Evolutionary conservation across 2,797 vertebrate species (phyloP).

Genomic region (Amazona ochrocephala): DNA sequence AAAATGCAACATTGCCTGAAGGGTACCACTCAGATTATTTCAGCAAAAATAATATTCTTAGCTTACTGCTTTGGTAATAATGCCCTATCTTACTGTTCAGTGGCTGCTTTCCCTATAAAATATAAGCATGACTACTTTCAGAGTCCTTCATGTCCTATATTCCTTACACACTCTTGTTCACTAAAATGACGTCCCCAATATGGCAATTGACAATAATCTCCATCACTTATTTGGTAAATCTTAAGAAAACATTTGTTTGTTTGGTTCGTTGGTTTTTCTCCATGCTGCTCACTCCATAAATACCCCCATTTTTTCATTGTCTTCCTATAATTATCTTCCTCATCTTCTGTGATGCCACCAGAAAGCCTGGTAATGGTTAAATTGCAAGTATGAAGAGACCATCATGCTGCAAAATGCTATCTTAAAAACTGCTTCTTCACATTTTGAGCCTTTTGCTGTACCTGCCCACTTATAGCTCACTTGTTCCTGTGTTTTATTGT

Average conservation of each 20-base stretch:
- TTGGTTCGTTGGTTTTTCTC: background rate
- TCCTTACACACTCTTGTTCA: background rate
- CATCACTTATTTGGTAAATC: background rate
- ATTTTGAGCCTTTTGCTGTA: background rate
- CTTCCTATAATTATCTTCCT: background rate
- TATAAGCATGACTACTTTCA: background rate
- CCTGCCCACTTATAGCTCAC: background rate
- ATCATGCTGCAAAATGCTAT: background rate
- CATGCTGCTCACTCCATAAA: background rate
- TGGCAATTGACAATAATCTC: background rate
- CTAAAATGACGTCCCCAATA: background rate
- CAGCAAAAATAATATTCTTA: background rate
- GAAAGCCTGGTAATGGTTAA: background rate
- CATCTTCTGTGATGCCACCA: background rate
- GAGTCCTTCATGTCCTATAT: background rate
- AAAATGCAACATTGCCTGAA: background rate
- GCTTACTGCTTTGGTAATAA: background rate
- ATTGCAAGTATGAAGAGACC: background rate
- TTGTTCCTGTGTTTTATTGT: background rate
- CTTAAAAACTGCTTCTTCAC: background rate
- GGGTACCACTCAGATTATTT: background rate
- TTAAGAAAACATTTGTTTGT: background rate
- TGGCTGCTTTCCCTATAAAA: background rate
- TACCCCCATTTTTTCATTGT: background rate
- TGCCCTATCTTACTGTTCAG: background rate